Evolutionary conservation across 2,888 invertebrate genomes (phyloP).

Genomic region (Oscheius sp.): DNA sequence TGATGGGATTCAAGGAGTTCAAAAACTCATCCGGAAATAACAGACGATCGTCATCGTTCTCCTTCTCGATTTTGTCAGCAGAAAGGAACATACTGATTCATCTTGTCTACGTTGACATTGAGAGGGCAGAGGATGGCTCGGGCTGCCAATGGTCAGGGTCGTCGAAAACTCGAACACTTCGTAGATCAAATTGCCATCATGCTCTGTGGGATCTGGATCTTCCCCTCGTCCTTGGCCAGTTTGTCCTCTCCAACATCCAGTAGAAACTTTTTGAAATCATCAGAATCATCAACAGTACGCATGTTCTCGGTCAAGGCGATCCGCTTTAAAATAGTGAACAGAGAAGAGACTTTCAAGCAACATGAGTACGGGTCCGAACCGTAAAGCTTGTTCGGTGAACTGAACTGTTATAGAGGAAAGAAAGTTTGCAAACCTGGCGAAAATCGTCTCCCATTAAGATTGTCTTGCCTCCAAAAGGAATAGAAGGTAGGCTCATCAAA

Average conservation of each 20-base stretch:
- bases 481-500: constrained; percentile 5
- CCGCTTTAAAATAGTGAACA: neutral
- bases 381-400: too few species aligned
- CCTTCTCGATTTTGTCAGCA: neutral
- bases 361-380: neutral
- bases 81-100: constrained; percentile 78
- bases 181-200: neutral
- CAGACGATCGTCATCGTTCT: neutral
- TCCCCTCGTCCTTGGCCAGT: neutral
- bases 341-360: neutral
- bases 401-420: too few species aligned
- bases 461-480: constrained; percentile 39
- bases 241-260: neutral
- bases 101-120: constrained; percentile 10
- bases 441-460: constrained; percentile 3
- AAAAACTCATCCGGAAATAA: constrained; percentile 28
- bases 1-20: constrained; percentile 31
- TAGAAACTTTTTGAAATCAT: neutral
- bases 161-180: neutral
- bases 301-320: neutral
- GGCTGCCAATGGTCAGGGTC: too few species aligned
- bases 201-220: neutral
- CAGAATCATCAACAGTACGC: neutral
- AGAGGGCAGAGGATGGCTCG: too few species aligned
- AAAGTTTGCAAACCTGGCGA: neutral